Evolutionary conservation across 2,797 vertebrate genomes (phyloP), one percentile per base, ranked within the genome.

Genomic region (Oreochromis grahami): DNA sequence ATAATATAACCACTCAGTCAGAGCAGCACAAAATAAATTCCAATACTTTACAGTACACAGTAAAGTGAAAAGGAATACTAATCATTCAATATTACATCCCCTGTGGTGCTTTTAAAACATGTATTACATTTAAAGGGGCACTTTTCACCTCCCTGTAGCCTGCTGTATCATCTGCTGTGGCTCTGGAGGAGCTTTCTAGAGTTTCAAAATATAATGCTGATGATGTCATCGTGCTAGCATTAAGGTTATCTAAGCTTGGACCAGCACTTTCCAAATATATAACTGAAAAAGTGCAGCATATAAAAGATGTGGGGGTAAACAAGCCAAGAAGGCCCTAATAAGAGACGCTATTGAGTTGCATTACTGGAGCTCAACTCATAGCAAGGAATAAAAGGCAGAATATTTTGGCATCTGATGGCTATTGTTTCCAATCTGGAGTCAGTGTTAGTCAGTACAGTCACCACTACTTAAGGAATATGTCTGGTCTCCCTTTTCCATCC

Each of bases 1-100:
- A 91, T 32, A 48, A 86, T 89, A 90, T 36, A 88, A 78, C 79
- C 85, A 48, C 82, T 91, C 89, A 78, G 83, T 78, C 88, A 82
- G 65, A 34, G 77, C 81, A 84, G 79, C 76, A 34, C 80, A 90
- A 85, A 88, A 76, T 91, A 90, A 88, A 91, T 55, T 50, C 52
- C 48, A 76, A 76, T 70, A 76, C 60, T 74, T 32, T 29, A 77
- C 78, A 84, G 58, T 72, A 55, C 26, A 56, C 72, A 84, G 52
- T 83, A 52, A 87, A 82, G 63, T 65, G 50, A 87, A 84, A 87
- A 84, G 76, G 24, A 74, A 79, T 55, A 63, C 15, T 14, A 17
- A 70, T 14, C 43, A 45, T 48, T 53, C 32, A 77, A 74, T 53
- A 36, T 10, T 68, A 17, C 38, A 65, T 77, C 29, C 24, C 17